These are phyloP conservation scores for Deilephila elpenor DNA, from an alignment of 2,888 invertebrate genomes.

Conservation along the genomic window DNA sequence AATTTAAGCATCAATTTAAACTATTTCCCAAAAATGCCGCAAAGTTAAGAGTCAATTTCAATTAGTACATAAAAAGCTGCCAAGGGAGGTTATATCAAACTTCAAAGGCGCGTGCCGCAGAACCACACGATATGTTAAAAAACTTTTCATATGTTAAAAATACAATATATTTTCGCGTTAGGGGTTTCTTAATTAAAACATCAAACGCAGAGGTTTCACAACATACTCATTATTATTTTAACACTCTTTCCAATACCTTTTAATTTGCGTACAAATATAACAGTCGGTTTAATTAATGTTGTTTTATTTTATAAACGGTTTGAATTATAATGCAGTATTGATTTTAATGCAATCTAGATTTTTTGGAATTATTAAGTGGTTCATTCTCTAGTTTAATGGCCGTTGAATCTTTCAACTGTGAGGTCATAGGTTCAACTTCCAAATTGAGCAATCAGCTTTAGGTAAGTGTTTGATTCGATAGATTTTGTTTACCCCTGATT, in stretches of 20 bases:
- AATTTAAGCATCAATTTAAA: too few relatives aligned
- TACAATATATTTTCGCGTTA: conserved; percentile 41
- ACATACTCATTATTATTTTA: conserved; percentile 38
- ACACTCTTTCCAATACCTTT: background rate
- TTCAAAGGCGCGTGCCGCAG: conserved; percentile 44
- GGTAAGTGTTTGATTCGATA: too few relatives aligned
- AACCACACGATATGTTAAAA: conserved; percentile 34
- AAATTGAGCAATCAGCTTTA: too few relatives aligned
- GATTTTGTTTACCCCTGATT: too few relatives aligned
- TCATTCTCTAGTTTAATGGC: too few relatives aligned
- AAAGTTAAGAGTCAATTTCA: conserved; percentile 3
- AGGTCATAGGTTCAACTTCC: too few relatives aligned
- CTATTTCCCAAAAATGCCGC: background rate
- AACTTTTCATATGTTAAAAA: conserved; percentile 41
- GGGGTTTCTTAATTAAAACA: conserved; percentile 53
- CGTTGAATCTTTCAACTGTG: too few relatives aligned
- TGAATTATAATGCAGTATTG: background rate
- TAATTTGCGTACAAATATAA: conserved; percentile 1
- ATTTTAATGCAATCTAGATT: background rate
- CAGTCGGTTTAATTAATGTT: conserved; percentile 2
- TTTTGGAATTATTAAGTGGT: background rate
- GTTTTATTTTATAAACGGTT: background rate
- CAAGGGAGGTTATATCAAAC: conserved; percentile 35
- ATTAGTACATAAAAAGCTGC: background rate
- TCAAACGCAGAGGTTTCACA: conserved; percentile 48